Conservation (phyloP, 2,888 invertebrate genomes). For the Orchesella flavescens region DNA sequence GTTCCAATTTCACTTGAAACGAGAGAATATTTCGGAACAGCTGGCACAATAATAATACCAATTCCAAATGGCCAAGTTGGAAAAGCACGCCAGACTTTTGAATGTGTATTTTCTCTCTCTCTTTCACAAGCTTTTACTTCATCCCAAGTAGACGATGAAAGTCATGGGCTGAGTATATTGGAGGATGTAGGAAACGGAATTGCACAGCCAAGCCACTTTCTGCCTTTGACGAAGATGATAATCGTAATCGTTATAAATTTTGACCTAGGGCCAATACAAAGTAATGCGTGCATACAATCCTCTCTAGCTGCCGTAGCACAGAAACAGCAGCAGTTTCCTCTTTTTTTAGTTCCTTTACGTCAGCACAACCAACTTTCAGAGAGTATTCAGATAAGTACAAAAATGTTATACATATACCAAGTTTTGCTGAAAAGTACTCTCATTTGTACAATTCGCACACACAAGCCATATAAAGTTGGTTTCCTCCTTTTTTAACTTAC, state of each 20-base stretch:
- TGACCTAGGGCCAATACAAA: slow-evolving; percentile 61
- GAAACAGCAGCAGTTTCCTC: neutral
- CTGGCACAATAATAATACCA: slow-evolving; percentile 60
- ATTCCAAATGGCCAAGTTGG: slow-evolving; percentile 57
- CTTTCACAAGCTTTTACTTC: neutral
- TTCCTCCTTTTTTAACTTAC: neutral
- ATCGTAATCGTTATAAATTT: slow-evolving; percentile 60
- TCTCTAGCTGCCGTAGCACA: neutral
- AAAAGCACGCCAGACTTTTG: neutral
- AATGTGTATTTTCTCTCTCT: neutral
- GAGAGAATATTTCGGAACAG: slow-evolving; percentile 54
- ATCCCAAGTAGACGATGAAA: neutral
- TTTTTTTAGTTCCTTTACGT: slow-evolving; percentile 15
- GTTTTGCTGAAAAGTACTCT: neutral
- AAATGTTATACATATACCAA: neutral
- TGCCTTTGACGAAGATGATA: slow-evolving; percentile 46
- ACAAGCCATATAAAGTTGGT: slow-evolving; percentile 10
- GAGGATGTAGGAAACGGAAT: neutral
- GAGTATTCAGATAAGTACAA: neutral
- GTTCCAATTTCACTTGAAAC: slow-evolving; percentile 20
- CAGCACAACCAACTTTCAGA: slow-evolving; percentile 4
- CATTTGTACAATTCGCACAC: neutral
- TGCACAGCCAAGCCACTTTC: slow-evolving; percentile 17
- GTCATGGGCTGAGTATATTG: no score
- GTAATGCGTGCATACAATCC: slow-evolving; percentile 36